A percentile compares a stretch with the other conserved stretches of the same genome.
phyloP scores from a whole-genome alignment of 2,797 vertebrate species.

The Cynodonichthys magdalenae region DNA sequence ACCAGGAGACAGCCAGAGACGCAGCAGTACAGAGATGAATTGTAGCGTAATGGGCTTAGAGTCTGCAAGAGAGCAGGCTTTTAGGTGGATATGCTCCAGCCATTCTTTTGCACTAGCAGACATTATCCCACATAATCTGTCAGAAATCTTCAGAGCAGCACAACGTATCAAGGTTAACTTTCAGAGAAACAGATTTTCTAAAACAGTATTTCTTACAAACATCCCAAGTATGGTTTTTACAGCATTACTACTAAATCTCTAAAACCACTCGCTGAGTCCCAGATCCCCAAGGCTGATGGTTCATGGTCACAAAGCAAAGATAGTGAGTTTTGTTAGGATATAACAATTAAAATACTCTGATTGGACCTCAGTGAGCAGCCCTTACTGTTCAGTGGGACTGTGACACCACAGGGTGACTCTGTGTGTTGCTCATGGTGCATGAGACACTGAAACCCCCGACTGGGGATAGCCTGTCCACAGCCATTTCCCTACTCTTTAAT shows the following conservation, averaged over 20 bases:
- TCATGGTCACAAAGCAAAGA: slow-evolving; percentile 16
- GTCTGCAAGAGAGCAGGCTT: slow-evolving; percentile 57
- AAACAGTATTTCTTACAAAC: slow-evolving; percentile 49
- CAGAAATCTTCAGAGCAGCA: too few species aligned
- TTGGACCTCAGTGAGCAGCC: slow-evolving; percentile 8
- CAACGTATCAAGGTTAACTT: slow-evolving; percentile 43
- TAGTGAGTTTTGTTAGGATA: slow-evolving; percentile 14
- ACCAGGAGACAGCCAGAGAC: slow-evolving; percentile 51
- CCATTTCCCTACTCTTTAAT: slow-evolving; percentile 81
- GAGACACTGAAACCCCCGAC: slow-evolving; percentile 50
- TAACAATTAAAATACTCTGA: slow-evolving; percentile 21
- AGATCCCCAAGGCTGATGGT: slow-evolving; percentile 4
- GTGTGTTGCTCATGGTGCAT: slow-evolving; percentile 56
- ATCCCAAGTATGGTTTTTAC: slow-evolving; percentile 32
- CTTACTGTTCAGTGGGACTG: slow-evolving; percentile 10
- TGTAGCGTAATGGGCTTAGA: slow-evolving; percentile 63
- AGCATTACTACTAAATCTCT: slow-evolving; percentile 7
- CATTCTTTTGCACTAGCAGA: too few species aligned
- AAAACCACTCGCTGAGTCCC: slow-evolving; percentile 10
- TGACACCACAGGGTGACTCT: slow-evolving; percentile 36
- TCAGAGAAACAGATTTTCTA: slow-evolving; percentile 44
- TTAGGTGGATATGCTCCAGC: slow-evolving; percentile 66
- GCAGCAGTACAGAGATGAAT: slow-evolving; percentile 58
- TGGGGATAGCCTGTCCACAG: slow-evolving; percentile 72
- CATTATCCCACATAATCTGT: too few species aligned